Percentiles rank a stretch among this genome's conserved stretches.
Evolutionary conservation across 2,888 invertebrate genomes (phyloP).

Genomic region (Cheilosia pagana): DNA sequence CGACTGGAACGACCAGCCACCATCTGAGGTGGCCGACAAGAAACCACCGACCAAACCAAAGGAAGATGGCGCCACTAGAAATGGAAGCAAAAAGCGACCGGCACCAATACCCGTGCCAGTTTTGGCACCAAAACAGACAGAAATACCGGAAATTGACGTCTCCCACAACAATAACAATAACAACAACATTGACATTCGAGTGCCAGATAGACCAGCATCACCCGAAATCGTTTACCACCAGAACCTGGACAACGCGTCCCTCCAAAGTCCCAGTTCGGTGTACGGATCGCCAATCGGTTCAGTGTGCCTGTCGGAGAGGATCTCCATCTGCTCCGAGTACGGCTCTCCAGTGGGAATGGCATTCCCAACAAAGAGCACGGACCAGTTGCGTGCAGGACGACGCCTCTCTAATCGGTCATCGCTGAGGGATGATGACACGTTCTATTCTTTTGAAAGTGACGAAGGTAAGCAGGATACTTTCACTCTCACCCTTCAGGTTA

Average conservation of each 20-base stretch:
- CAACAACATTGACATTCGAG: slow-evolving; percentile 76
- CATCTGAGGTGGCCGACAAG: slow-evolving; percentile 29
- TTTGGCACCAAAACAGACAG: slow-evolving; percentile 17
- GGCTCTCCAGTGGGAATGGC: slow-evolving; percentile 79
- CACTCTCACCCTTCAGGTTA: background rate
- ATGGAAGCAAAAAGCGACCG: slow-evolving; percentile 57
- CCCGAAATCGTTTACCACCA: slow-evolving; percentile 26
- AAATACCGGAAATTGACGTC: background rate
- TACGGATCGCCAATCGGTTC: slow-evolving; percentile 81
- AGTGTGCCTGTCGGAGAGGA: slow-evolving; percentile 76
- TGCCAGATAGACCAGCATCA: slow-evolving; percentile 75
- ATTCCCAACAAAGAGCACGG: slow-evolving; percentile 76
- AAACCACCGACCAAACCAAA: slow-evolving; percentile 31
- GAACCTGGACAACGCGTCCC: slow-evolving; percentile 43
- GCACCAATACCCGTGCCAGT: slow-evolving; percentile 31
- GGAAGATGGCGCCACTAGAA: slow-evolving; percentile 52
- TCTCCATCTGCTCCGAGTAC: slow-evolving; percentile 80
- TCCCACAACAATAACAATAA: slow-evolving; percentile 20
- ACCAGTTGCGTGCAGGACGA: slow-evolving; percentile 40
- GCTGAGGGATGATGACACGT: slow-evolving; percentile 81
- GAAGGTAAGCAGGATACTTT: slow-evolving; percentile 78
- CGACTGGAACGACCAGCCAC: background rate
- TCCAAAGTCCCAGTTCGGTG: slow-evolving; percentile 77
- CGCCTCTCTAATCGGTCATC: slow-evolving; percentile 78
- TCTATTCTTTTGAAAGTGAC: slow-evolving; percentile 82